A percentile compares a stretch with the other conserved stretches of the same genome.
phyloP scores from a whole-genome alignment of 2,113 vertebrate species.

The Hippocampus abdominalis region DNA sequence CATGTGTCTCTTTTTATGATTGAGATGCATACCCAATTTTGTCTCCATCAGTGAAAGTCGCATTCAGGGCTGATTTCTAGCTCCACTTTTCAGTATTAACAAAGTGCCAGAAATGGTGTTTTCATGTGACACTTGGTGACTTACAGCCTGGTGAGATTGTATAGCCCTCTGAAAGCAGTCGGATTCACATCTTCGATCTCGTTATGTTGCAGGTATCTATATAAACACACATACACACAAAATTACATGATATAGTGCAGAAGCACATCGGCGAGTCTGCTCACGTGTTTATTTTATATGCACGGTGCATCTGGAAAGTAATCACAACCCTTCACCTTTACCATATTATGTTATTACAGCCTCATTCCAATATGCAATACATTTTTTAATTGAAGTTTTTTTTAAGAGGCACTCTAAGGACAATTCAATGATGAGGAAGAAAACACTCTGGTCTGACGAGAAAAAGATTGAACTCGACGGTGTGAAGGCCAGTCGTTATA shows the following conservation, averaged over 20 bases:
- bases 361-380: too few relatives aligned
- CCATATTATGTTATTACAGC: too few relatives aligned
- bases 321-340: too few relatives aligned
- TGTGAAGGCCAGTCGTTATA: too few relatives aligned
- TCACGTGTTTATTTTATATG: too few relatives aligned
- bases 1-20: background rate
- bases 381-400: too few relatives aligned
- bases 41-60: background rate
- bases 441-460: too few relatives aligned
- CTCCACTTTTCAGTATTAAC: background rate
- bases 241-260: background rate
- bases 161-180: slow-evolving; percentile 85
- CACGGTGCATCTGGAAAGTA: too few relatives aligned
- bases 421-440: too few relatives aligned
- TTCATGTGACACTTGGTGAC: slow-evolving; percentile 50
- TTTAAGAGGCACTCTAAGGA: too few relatives aligned
- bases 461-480: too few relatives aligned
- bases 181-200: slow-evolving; percentile 78
- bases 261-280: background rate
- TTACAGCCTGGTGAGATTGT: slow-evolving; percentile 88
- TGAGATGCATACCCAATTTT: background rate
- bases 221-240: slow-evolving; percentile 1
- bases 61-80: background rate
- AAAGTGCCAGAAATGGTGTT: background rate
- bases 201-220: slow-evolving; percentile 89